phyloP scores from a whole-genome alignment of 1,140 invertebrate species.

The Pseudomyrmex dendroicus region DNA sequence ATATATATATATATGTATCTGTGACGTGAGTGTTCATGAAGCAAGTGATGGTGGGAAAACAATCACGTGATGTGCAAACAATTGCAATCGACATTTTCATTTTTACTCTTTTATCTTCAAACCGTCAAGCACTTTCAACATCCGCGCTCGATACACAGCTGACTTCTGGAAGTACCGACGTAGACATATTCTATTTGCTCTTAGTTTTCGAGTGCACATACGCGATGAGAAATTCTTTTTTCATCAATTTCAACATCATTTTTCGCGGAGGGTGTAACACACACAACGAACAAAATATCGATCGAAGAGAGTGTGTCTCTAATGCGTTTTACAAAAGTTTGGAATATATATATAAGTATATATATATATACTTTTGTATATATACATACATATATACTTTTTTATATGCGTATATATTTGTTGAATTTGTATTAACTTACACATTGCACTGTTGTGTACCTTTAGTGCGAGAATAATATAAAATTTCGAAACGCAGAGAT shows the following conservation, averaged over 20 bases:
- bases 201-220: background rate
- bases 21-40: background rate
- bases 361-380: constrained; percentile 44
- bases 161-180: background rate
- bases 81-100: background rate
- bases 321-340: constrained; percentile 13
- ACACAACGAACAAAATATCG: constrained; percentile 28
- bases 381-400: constrained; percentile 23
- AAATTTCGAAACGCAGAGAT: constrained; percentile 18
- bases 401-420: constrained; percentile 23
- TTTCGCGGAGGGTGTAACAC: constrained; percentile 19
- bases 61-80: constrained; percentile 1
- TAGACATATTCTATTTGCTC: background rate
- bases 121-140: background rate
- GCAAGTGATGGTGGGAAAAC: background rate
- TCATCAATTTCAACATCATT: constrained; percentile 11
- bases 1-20: background rate
- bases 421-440: constrained; percentile 37
- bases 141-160: background rate
- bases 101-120: background rate
- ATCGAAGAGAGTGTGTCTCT: constrained; percentile 7
- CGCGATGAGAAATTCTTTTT: background rate
- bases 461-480: constrained; percentile 27
- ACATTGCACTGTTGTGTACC: constrained; percentile 28
- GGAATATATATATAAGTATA: constrained; percentile 2